phyloP scores from a whole-genome alignment of 1,140 invertebrate species.

The Zaprionus nigranus region DNA sequence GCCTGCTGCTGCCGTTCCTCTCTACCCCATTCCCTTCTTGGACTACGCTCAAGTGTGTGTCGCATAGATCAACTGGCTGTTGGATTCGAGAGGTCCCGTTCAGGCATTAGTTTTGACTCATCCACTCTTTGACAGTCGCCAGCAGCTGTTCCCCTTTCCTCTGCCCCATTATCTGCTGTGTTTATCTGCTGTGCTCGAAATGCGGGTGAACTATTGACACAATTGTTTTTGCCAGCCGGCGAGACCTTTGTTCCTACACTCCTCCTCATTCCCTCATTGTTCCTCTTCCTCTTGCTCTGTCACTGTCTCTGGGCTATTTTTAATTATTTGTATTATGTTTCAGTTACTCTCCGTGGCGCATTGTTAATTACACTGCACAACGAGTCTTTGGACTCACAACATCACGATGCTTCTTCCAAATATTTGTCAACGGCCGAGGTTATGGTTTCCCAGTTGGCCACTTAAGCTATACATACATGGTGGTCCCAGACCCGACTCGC shows the following conservation, averaged over 20 bases:
- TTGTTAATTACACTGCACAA: conserved; percentile 65
- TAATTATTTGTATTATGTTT: conserved; percentile 83
- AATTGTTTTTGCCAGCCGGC: conserved; percentile 74
- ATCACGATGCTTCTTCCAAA: conserved; percentile 60
- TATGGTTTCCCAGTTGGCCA: conserved; percentile 56
- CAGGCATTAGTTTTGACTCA: conserved; percentile 49
- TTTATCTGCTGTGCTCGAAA: conserved; percentile 67
- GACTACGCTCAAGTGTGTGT: conserved; percentile 47
- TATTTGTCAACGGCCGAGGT: conserved; percentile 57
- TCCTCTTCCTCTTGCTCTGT: conserved; percentile 12
- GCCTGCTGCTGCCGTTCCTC: conserved; percentile 18
- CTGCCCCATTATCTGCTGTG: conserved; percentile 64
- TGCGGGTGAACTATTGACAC: conserved; percentile 82
- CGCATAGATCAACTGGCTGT: conserved; percentile 76
- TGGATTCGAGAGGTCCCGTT: conserved; percentile 48
- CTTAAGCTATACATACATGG: conserved; percentile 55
- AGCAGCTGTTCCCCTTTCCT: conserved; percentile 55
- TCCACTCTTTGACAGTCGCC: conserved; percentile 65
- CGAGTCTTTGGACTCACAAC: conserved; percentile 21
- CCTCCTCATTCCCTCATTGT: not conserved
- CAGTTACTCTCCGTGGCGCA: conserved; percentile 57
- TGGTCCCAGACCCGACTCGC: conserved; percentile 45
- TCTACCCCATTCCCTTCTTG: not conserved
- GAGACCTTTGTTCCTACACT: conserved; percentile 35
- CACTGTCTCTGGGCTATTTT: conserved; percentile 63